Base-by-base conservation (phyloP, 2,113 vertebrate species). In the Ramphastos sulfuratus region DNA sequence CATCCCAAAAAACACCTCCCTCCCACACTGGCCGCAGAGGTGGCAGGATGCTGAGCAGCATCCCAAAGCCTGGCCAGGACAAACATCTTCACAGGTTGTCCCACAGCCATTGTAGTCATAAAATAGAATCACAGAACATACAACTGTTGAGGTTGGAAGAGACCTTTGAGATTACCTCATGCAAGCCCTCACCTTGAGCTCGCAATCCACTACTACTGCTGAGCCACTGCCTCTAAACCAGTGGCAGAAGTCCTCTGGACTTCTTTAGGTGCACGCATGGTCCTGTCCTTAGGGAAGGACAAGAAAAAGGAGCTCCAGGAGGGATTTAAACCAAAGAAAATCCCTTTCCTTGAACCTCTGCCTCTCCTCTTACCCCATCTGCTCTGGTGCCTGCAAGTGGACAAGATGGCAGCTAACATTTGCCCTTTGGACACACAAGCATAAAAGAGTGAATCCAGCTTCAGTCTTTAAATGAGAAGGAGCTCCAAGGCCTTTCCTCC, bases 331-430 rank as follows among this genome's bases (percentile, higher is more conserved):
- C 6, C 27, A 63, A 76, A 72, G 27, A 1, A 84, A 79, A 91
- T 70, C 28, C 14, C 13, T 85, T 24, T 17, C 10, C 19, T 67
- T 1, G 0, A 83, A 55, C 28, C 27, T n/a, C 74, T 73, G 12
- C 35, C 13, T 42, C 42, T 21, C 35, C 7, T 69, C 54, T 75
- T 35, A 12, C 3, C 5, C 17, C 12, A 58, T 52, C 35, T 33
- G 28, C 50, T 21, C 30, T 20, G 11, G 15, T 65, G n/a, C 17
- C 64, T n/a, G 30, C 2, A 0, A 63, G 67, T 24, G 75, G 48
- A 61, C 0, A 0, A 35, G 78, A 20, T 10, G 24, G 12, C 18
- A 69, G 30, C 30, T 72, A 76, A 50, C 30, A 9, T 0, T 30
- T 63, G 72, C 17, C 83, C 52, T 86, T 77, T 39, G 42, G 42